Percentiles rank a stretch among this genome's conserved stretches.
These are phyloP conservation scores for Lapara coniferarum DNA, from an alignment of 2,888 invertebrate species.

Conservation along the genomic window DNA sequence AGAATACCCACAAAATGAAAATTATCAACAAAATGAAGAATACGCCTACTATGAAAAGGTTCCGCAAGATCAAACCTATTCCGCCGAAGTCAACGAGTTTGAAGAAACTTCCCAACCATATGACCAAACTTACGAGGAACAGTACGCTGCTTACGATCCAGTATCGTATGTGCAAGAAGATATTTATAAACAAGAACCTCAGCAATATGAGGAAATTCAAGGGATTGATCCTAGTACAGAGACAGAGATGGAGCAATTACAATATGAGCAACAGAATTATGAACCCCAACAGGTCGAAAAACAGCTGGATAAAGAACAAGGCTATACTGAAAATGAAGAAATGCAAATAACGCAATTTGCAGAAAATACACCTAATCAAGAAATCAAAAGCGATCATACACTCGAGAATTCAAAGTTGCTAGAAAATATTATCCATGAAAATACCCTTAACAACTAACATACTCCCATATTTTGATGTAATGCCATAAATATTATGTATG, in stretches of 20 bases:
- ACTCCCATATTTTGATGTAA: no score
- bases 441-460: background rate
- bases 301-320: constrained; percentile 55
- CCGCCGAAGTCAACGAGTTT: constrained; percentile 56
- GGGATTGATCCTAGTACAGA: constrained; percentile 29
- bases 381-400: background rate
- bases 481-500: no score
- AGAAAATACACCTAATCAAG: background rate
- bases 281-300: constrained; percentile 50
- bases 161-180: constrained; percentile 39
- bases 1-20: constrained; percentile 42
- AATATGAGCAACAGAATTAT: constrained; percentile 42
- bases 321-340: constrained; percentile 39
- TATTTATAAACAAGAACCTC: constrained; percentile 37
- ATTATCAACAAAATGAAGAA: constrained; percentile 49
- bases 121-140: constrained; percentile 66
- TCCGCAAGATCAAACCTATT: constrained; percentile 49
- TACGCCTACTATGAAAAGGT: constrained; percentile 58
- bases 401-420: background rate
- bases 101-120: constrained; percentile 60
- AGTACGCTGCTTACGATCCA: constrained; percentile 50
- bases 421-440: constrained; percentile 6
- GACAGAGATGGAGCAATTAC: constrained; percentile 34
- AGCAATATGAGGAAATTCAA: constrained; percentile 37
- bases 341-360: constrained; percentile 23